Evolutionary conservation across 2,797 vertebrate species (phyloP).

Genomic region (Diglossa cyanea): DNA sequence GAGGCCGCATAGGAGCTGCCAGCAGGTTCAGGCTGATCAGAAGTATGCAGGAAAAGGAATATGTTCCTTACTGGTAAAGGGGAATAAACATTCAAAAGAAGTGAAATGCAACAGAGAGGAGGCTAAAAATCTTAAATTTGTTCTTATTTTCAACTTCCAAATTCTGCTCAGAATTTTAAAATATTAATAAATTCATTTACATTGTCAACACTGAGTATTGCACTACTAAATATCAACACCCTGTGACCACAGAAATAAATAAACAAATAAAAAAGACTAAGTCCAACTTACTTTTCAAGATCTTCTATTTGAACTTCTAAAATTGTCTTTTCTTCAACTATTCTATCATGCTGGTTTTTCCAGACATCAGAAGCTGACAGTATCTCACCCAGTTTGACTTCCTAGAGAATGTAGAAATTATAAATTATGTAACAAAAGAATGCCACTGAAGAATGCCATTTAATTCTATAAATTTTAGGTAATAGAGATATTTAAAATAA

Average conservation of each 20-base stretch:
- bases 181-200: not conserved
- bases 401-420: constrained; percentile 74
- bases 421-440: constrained; percentile 17
- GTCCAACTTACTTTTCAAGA: constrained; percentile 79
- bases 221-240: not conserved
- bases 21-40: not conserved
- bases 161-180: not conserved
- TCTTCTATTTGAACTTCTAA: constrained; percentile 75
- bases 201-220: not conserved
- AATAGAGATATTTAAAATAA: not conserved
- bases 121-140: not conserved
- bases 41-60: not conserved
- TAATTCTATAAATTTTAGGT: not conserved
- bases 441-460: not conserved
- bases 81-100: not conserved
- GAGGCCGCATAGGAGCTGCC: not conserved
- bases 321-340: constrained; percentile 74
- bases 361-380: constrained; percentile 75
- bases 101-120: not conserved
- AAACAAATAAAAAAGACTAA: not conserved
- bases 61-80: not conserved
- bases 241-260: not conserved
- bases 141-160: not conserved
- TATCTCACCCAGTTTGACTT: constrained; percentile 77
- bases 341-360: constrained; percentile 75